Evolutionary conservation across 2,797 vertebrate genomes (phyloP).

Genomic region (Ammospiza maritima): DNA sequence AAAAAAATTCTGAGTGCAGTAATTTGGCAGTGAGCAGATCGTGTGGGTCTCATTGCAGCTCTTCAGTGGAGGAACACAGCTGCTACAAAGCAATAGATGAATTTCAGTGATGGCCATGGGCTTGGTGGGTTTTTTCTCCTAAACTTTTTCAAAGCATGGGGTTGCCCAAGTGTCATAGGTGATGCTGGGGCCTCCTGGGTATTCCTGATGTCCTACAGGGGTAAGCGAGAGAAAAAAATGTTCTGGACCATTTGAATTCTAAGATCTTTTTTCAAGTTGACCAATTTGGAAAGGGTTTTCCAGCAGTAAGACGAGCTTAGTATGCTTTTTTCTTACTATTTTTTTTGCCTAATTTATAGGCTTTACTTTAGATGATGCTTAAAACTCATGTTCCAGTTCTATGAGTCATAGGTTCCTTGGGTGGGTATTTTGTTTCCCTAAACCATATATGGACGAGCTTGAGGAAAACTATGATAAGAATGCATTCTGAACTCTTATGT

Average conservation of each 20-base stretch:
- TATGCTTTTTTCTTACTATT: background rate
- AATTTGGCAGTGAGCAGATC: background rate
- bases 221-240: background rate
- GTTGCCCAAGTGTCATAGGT: background rate
- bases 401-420: constrained; percentile 3
- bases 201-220: background rate
- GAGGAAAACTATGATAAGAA: constrained; percentile 54
- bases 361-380: constrained; percentile 26
- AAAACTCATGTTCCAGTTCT: constrained; percentile 27
- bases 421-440: constrained; percentile 21
- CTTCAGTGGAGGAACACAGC: background rate
- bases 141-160: background rate
- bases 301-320: background rate
- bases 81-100: background rate
- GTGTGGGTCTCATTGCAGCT: background rate
- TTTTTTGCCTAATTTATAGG: constrained; percentile 4
- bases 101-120: background rate
- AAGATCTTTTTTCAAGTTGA: background rate
- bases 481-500: background rate
- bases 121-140: background rate
- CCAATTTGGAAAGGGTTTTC: background rate
- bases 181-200: background rate
- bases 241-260: background rate
- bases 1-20: background rate
- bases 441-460: constrained; percentile 40